Percentiles rank a stretch among this genome's conserved stretches.
phyloP scores from a whole-genome alignment of 2,797 vertebrate species.

The Artibeus jamaicensis region DNA sequence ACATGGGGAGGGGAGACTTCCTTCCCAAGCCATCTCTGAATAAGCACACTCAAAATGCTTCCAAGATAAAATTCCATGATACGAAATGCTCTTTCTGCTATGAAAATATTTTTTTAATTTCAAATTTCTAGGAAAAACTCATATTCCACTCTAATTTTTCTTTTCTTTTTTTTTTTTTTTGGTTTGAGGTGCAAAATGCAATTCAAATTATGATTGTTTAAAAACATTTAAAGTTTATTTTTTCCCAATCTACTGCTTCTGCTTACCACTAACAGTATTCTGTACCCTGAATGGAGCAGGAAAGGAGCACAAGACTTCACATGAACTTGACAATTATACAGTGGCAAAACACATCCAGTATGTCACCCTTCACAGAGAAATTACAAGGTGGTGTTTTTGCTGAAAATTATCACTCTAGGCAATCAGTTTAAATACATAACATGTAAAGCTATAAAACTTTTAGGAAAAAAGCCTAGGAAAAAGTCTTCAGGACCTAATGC shows the following conservation, averaged over 20 bases:
- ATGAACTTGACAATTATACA: slow-evolving; percentile 51
- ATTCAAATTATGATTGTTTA: not conserved
- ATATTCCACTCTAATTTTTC: not conserved
- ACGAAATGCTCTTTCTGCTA: not conserved
- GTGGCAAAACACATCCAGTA: slow-evolving; percentile 44
- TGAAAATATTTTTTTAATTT: not conserved
- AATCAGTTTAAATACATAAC: not conserved
- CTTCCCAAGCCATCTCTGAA: not conserved
- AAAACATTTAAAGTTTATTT: slow-evolving; percentile 20
- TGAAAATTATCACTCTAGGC: not conserved
- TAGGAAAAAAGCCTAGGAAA: not conserved
- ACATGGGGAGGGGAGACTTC: not conserved
- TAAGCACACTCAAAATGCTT: not conserved
- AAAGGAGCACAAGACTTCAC: not conserved
- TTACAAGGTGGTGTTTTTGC: not conserved
- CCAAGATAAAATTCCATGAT: not conserved
- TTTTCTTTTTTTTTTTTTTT: not conserved
- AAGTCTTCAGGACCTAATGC: not conserved
- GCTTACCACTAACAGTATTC: not conserved
- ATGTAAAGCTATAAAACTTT: not conserved
- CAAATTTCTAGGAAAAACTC: not conserved
- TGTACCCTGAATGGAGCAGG: not conserved
- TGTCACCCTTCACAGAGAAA: slow-evolving; percentile 1
- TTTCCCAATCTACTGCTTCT: not conserved
- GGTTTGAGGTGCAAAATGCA: not conserved